Conservation (phyloP, 2,797 vertebrate species). For the Pyrocephalus nanus region DNA sequence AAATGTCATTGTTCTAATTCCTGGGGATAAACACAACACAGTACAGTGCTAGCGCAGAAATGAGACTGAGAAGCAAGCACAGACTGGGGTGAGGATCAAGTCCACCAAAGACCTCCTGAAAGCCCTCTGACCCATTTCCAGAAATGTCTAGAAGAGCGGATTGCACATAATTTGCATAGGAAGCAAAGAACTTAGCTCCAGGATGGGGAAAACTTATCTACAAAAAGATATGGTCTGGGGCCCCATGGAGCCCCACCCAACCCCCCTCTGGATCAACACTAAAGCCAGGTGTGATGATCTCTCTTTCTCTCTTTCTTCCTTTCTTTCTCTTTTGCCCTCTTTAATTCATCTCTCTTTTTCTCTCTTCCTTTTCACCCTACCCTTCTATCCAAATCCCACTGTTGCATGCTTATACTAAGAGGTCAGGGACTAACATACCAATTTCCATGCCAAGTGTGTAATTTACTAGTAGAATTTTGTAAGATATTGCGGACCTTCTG, state of each 20-base stretch:
- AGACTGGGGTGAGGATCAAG: background rate
- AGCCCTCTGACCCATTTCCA: background rate
- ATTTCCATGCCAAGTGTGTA: background rate
- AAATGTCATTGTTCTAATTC: background rate
- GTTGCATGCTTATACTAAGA: background rate
- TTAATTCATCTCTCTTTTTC: background rate
- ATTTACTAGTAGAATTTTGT: background rate
- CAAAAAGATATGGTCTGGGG: background rate
- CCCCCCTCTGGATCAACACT: background rate
- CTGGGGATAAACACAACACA: background rate
- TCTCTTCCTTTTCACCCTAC: background rate
- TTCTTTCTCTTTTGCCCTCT: background rate
- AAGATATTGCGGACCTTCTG: background rate
- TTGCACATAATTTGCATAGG: background rate
- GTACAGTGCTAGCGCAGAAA: background rate
- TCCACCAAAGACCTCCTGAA: background rate
- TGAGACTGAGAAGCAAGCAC: background rate
- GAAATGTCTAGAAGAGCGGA: accelerated
- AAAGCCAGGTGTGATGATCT: background rate
- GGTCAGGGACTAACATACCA: background rate
- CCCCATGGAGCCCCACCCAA: background rate
- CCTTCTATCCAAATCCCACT: background rate
- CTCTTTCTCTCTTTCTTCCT: background rate
- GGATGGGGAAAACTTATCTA: background rate
- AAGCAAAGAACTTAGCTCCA: background rate